Evolutionary conservation across 1,140 invertebrate species (phyloP).

Genomic region (Centruroides vittatus): DNA sequence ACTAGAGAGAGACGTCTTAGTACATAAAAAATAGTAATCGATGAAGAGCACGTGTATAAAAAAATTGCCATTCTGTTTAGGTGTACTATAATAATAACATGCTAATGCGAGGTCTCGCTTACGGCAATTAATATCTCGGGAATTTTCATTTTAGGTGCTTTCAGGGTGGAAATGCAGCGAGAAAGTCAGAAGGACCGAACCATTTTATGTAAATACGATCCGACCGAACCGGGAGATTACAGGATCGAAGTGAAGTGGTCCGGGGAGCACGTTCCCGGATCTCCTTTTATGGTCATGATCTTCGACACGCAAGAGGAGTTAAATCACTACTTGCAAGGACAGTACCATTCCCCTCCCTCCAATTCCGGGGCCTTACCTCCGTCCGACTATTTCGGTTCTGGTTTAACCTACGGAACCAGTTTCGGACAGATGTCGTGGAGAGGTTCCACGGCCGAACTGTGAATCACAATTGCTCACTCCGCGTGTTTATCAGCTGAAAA

Average conservation of each 20-base stretch:
- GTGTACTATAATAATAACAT: too few relatives aligned
- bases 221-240: conserved; percentile 96
- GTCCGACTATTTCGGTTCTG: conserved; percentile 37
- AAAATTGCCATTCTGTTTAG: too few relatives aligned
- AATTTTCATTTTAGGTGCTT: conserved; percentile 49
- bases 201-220: conserved; percentile 92
- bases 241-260: conserved; percentile 97
- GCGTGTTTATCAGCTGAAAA: too few relatives aligned
- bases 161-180: conserved; percentile 98
- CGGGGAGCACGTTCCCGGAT: conserved; percentile 88
- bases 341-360: conserved; percentile 9
- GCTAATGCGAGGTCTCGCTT: not conserved
- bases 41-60: too few relatives aligned
- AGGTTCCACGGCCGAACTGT: conserved; percentile 27
- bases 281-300: conserved; percentile 97
- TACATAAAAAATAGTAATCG: too few relatives aligned
- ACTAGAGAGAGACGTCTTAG: too few relatives aligned
- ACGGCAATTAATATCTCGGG: not conserved
- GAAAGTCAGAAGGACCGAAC: conserved; percentile 96
- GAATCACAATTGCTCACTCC: not conserved
- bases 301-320: conserved; percentile 97
- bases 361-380: conserved; percentile 24
- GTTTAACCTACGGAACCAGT: conserved; percentile 35
- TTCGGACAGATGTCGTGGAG: conserved; percentile 36
- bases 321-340: conserved; percentile 32